Base-by-base conservation (phyloP, 1,140 invertebrate genomes). In the Aphidius ervi region DNA sequence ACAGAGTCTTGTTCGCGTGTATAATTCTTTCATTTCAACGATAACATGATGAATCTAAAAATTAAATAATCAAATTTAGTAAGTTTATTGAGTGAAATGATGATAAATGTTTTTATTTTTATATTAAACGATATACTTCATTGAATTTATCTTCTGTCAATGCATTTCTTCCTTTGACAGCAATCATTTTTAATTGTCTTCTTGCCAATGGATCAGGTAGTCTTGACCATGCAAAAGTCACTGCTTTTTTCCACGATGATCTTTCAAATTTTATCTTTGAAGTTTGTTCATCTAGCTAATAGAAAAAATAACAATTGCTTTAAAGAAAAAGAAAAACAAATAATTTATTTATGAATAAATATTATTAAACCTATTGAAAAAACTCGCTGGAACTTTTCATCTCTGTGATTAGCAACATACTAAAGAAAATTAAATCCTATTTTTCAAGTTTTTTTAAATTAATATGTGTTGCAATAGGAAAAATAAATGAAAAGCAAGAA, bases 21-120 rank as follows among this genome's bases (percentile, higher is more conserved):
- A 93, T 6, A 88, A 82, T 65, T 90, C 88, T 73, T 91, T 90
- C 90, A 94, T 93, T 68, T 91, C 85, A 0, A 85, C 81, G 61
- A 90, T 86, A n/a, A 90, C 65, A 67, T 86, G 83, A 69, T 88
- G 84, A 59, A 91, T 82, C 89, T 91, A 69, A 9, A 83, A 79
- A 62, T 63, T 63, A 6, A 63, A 9, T 39, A 43, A 48, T 49
- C 20, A 48, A 5, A 46, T 50, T 16, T 16, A 16, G 16, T 16
- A 16, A 16, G 16, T 16, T 16, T 1, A 16, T 16, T 16, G 16
- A 16, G 16, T 16, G 16, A 16, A 47, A 41, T 48, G 46, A 60
- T 37, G 48, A n/a, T 16, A 48, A 37, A 20, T n/a, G 47, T 43
- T 37, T 16, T 16, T 40, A 53, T 9, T 5, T n/a, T 49, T 46